Evolutionary conservation across 2,888 invertebrate species (phyloP).

Genomic region (Chrysotoxum bicinctum): DNA sequence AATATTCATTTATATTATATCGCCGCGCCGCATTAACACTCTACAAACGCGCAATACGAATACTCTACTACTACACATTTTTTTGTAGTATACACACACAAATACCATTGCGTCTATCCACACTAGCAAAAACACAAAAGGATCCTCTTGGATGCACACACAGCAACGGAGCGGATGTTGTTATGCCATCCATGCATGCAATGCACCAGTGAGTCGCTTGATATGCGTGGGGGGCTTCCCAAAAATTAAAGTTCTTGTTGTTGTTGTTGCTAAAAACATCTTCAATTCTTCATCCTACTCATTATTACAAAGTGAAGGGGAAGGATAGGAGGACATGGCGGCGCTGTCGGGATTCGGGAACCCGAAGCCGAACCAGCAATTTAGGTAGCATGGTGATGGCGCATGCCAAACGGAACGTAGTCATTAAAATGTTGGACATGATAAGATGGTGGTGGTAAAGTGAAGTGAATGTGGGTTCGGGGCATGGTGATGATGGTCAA

Average conservation of each 20-base stretch:
- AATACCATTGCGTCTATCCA: constrained; percentile 32
- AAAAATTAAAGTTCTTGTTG: neutral
- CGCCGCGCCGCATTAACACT: constrained; percentile 22
- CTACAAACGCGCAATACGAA: constrained; percentile 49
- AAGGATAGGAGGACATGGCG: neutral
- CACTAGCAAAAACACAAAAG: constrained; percentile 51
- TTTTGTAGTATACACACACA: constrained; percentile 65
- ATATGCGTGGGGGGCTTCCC: constrained; percentile 27
- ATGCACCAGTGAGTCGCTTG: constrained; percentile 55
- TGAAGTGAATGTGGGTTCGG: constrained; percentile 28
- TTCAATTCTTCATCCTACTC: constrained; percentile 25
- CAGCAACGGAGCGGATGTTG: constrained; percentile 43
- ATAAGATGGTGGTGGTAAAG: constrained; percentile 36
- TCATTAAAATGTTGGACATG: constrained; percentile 48
- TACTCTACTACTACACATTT: constrained; percentile 69
- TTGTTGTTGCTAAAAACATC: constrained; percentile 33
- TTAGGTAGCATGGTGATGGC: constrained; percentile 48
- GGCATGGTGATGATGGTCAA: neutral
- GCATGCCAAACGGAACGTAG: constrained; percentile 66
- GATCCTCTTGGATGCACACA: constrained; percentile 57
- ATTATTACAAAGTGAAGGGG: constrained; percentile 35
- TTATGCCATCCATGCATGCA: neutral
- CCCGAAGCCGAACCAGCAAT: neutral
- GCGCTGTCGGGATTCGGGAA: neutral
- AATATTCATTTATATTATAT: constrained; percentile 66